phyloP scores from a whole-genome alignment of 2,113 vertebrate genomes.

The Dasypus novemcinctus region DNA sequence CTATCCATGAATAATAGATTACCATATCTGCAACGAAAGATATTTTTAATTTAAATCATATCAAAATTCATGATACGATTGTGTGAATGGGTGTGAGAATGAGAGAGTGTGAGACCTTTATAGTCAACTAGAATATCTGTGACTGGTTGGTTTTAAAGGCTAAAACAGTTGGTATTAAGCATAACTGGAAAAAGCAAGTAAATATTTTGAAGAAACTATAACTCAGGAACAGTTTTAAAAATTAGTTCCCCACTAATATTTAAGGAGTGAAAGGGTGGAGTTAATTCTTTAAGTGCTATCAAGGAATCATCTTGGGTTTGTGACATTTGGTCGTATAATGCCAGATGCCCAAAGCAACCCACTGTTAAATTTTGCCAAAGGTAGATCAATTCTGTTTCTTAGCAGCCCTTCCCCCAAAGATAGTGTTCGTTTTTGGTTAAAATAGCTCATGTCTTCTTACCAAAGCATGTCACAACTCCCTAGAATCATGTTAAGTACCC shows the following conservation, averaged over 20 bases:
- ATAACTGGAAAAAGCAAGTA: slow-evolving; percentile 52
- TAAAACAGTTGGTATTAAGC: slow-evolving; percentile 52
- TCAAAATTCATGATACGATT: slow-evolving; percentile 22
- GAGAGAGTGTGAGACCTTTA: slow-evolving; percentile 27
- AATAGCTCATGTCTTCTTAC: slow-evolving; percentile 46
- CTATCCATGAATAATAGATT: slow-evolving; percentile 43
- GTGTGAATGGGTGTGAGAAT: slow-evolving; percentile 55
- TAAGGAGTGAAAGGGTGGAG: slow-evolving; percentile 35
- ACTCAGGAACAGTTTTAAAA: slow-evolving; percentile 71
- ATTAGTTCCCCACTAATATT: slow-evolving; percentile 39
- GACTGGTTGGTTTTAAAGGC: slow-evolving; percentile 40
- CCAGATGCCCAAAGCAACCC: background rate
- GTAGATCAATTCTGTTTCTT: slow-evolving; percentile 22
- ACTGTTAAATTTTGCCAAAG: slow-evolving; percentile 61
- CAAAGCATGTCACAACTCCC: background rate
- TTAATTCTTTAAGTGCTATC: slow-evolving; percentile 41
- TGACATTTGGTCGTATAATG: background rate
- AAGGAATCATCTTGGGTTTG: background rate
- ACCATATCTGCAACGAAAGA: slow-evolving; percentile 33
- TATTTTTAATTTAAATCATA: slow-evolving; percentile 70
- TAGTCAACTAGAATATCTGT: slow-evolving; percentile 51
- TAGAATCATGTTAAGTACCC: background rate
- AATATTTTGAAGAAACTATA: slow-evolving; percentile 43
- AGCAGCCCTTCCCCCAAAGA: background rate
- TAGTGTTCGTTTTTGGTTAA: slow-evolving; percentile 9